These are phyloP conservation scores for Lamellibrachia luymesi DNA, from an alignment of 1,140 invertebrate species.

Conservation along the genomic window DNA sequence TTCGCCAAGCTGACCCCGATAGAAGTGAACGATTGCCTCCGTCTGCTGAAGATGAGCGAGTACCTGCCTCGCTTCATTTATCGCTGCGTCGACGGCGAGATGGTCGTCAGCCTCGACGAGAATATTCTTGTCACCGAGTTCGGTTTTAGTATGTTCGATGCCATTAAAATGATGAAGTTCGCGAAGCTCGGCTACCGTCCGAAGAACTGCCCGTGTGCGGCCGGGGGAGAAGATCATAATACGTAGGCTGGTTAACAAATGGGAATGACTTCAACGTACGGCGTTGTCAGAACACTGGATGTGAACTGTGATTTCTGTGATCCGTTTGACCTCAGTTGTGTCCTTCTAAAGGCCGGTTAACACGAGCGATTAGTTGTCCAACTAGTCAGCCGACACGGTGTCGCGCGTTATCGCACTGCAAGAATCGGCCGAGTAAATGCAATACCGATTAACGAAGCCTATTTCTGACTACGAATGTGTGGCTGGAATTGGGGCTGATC, in stretches of 20 bases:
- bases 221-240: not conserved
- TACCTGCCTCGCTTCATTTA: not conserved
- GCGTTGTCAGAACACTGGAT: not conserved
- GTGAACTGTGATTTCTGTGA: not conserved
- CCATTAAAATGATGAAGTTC: constrained; percentile 21
- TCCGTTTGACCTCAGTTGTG: not conserved
- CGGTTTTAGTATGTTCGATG: constrained; percentile 11
- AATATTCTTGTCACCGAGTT: not conserved
- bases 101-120: constrained; percentile 17
- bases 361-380: no score
- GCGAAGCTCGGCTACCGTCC: constrained; percentile 8
- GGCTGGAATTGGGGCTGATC: no score
- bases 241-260: not conserved
- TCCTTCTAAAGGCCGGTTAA: not conserved
- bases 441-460: no score
- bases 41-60: constrained; percentile 10
- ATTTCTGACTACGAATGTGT: no score
- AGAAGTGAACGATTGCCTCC: constrained; percentile 9
- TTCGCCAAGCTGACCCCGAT: not conserved
- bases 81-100: constrained; percentile 7
- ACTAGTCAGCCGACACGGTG: no score
- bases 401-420: no score
- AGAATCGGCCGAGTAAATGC: no score
- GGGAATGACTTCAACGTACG: not conserved
- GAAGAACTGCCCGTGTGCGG: not conserved